Conservation (phyloP, 2,113 vertebrate species). For the Poicephalus meyeri region DNA sequence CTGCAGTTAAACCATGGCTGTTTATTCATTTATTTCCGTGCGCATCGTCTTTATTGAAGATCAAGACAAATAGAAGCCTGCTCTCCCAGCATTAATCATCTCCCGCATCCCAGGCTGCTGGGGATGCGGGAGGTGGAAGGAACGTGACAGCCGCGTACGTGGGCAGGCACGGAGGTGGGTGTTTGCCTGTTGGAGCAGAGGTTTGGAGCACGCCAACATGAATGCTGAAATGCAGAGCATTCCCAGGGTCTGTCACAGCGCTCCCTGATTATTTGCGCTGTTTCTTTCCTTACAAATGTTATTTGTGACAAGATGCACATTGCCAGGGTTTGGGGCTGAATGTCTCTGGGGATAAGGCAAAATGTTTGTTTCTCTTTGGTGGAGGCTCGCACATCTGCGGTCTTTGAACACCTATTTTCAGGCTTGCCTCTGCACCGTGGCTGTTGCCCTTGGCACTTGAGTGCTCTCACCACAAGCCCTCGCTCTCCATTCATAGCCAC, state of each 20-base stretch:
- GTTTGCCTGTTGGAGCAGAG: conserved; percentile 34
- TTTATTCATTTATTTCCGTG: neutral
- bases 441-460: neutral
- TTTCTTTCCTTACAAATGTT: neutral
- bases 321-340: neutral
- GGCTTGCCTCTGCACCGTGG: rapidly evolving
- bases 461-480: neutral
- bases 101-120: neutral
- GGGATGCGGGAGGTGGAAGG: conserved; percentile 14
- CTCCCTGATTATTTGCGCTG: neutral
- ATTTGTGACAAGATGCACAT: neutral
- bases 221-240: neutral
- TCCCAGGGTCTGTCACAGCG: neutral
- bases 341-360: neutral
- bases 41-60: neutral
- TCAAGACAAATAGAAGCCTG: neutral
- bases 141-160: conserved; percentile 1
- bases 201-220: conserved; percentile 4
- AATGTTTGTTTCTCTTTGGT: neutral
- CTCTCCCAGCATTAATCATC: conserved; percentile 26
- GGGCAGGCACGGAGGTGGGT: conserved; percentile 2
- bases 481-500: neutral
- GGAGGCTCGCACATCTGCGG: neutral
- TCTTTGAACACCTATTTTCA: neutral
- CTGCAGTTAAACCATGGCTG: neutral